Conservation (phyloP, 64 coral and sea anemone genomes). For the Montipora sp. region DNA sequence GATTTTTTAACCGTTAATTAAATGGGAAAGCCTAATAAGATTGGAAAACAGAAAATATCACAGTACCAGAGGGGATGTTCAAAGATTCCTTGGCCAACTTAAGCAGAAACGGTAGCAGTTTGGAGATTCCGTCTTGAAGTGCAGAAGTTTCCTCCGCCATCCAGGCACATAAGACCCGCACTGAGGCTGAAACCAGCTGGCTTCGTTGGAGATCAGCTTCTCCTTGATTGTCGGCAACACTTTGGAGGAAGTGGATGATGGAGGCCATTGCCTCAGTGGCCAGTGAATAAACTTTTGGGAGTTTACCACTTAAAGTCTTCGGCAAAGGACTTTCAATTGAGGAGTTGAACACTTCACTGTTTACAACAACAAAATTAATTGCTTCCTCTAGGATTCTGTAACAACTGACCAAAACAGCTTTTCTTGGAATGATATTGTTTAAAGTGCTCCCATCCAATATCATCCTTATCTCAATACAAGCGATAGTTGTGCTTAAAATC, state of each 20-base stretch:
- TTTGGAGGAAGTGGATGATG: conserved; percentile 65
- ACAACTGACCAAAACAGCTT: conserved; percentile 61
- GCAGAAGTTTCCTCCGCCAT: conserved; percentile 91
- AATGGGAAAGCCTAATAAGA: no score
- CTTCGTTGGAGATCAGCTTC: neutral
- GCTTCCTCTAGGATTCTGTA: conserved; percentile 92
- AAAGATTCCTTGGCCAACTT: conserved; percentile 70
- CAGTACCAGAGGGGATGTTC: conserved; percentile 1
- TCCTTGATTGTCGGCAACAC: neutral
- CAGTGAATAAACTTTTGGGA: conserved; percentile 69
- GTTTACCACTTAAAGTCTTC: neutral
- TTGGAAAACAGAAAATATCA: no score
- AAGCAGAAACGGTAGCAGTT: conserved; percentile 87
- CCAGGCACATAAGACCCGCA: conserved; percentile 83
- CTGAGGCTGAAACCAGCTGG: conserved; percentile 72
- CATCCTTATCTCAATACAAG: conserved; percentile 81
- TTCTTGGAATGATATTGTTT: conserved; percentile 41
- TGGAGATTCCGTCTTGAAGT: conserved; percentile 68
- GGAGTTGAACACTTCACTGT: neutral
- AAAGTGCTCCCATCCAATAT: conserved; percentile 70
- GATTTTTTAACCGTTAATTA: no score
- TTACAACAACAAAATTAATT: conserved; percentile 65
- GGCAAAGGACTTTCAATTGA: neutral
- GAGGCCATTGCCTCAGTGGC: conserved; percentile 69
- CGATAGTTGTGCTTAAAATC: conserved; percentile 62